Evolutionary conservation across 2,797 vertebrate species (phyloP).

Genomic region (Pangasius macronema): DNA sequence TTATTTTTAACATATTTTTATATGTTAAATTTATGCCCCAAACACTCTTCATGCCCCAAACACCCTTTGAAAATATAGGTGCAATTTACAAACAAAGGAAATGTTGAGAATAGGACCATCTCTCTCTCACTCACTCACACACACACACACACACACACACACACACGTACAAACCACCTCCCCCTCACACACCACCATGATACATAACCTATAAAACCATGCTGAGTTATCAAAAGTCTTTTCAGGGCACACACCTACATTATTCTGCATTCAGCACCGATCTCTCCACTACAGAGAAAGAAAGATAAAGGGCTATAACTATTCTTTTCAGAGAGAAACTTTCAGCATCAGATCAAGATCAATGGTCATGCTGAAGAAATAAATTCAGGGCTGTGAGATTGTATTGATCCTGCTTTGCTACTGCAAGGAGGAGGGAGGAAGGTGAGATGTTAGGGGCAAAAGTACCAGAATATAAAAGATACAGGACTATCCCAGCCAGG

Average conservation of each 20-base stretch:
- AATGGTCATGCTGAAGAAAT: conserved; percentile 74
- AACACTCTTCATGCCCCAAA: background rate
- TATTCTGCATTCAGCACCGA: conserved; percentile 39
- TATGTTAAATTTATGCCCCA: background rate
- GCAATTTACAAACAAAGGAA: background rate
- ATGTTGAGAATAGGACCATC: background rate
- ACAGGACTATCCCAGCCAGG: conserved; percentile 57
- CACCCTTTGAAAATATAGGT: background rate
- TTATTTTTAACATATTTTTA: background rate
- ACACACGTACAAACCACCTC: background rate
- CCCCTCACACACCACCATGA: conserved; percentile 6
- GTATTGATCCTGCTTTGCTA: conserved; percentile 75
- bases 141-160: conserved; percentile 9
- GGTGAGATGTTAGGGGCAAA: conserved; percentile 45
- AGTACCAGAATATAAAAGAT: conserved; percentile 55
- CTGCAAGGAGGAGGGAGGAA: conserved; percentile 65
- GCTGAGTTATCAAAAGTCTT: conserved; percentile 34
- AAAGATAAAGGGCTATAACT: conserved; percentile 39
- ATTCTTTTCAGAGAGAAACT: conserved; percentile 69
- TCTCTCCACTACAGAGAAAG: conserved; percentile 12
- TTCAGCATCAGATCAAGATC: conserved; percentile 74
- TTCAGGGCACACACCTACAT: conserved; percentile 26
- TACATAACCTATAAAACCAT: background rate
- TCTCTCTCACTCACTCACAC: background rate
- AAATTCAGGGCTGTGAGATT: conserved; percentile 74